Conservation (phyloP, 2,888 invertebrate species). For the Rosalia funebris region DNA sequence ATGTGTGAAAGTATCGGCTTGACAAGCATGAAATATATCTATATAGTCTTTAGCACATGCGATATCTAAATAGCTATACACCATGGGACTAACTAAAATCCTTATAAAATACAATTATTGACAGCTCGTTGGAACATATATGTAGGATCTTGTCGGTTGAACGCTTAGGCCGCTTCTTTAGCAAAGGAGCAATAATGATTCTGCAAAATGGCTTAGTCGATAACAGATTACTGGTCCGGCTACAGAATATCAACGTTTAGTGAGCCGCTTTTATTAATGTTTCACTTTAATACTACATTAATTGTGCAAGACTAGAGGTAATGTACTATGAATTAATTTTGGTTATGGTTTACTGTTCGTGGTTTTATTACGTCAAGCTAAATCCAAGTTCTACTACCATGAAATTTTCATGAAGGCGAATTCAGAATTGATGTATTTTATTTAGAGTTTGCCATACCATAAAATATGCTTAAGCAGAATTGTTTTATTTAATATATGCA, state of each 20-base stretch:
- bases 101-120: conserved; percentile 60
- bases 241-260: conserved; percentile 21
- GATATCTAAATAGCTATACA: too few relatives aligned
- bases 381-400: background rate
- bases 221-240: conserved; percentile 43
- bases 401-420: background rate
- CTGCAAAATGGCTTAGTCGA: conserved; percentile 58
- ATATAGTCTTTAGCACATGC: too few relatives aligned
- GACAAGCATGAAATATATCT: too few relatives aligned
- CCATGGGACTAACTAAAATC: conserved; percentile 43
- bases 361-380: background rate
- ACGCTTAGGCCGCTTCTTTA: conserved; percentile 52
- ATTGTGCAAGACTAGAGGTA: conserved; percentile 25
- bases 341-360: background rate
- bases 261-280: conserved; percentile 32
- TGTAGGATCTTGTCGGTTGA: conserved; percentile 53
- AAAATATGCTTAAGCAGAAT: too few relatives aligned
- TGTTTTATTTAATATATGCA: too few relatives aligned
- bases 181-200: conserved; percentile 57
- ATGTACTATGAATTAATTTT: conserved; percentile 21
- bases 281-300: conserved; percentile 27
- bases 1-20: too few relatives aligned
- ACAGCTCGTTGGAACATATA: conserved; percentile 57
- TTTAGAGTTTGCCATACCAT: background rate
- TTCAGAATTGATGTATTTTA: background rate